Evolutionary conservation across 2,888 invertebrate genomes (phyloP), one percentile per base, ranked within the genome.

Genomic region (Oxyteleia sp.): DNA sequence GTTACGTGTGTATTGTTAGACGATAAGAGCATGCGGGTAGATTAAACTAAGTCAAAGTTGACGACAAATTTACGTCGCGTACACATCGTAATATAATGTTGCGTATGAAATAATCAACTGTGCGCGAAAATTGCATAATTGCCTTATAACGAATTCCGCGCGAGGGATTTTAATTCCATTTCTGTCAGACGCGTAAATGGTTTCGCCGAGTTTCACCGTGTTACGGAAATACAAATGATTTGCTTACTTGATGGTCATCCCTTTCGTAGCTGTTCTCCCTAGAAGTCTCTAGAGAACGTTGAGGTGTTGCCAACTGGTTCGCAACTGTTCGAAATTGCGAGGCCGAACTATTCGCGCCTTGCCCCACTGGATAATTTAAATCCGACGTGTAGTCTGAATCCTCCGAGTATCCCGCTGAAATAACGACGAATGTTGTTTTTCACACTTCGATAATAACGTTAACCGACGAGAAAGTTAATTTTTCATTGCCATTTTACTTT

Each of bases 221-320:
- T n/a, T 15, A 5, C 18, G 20, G 29, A 47, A 63, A 55, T 75
- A 64, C 13, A 74, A 66, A 75, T 63, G 23, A 71, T 68, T 55
- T 32, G 61, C 61, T 63, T 85, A 93, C 93, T 90, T 95, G 95
- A 90, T 95, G n/a, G n/a, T n/a, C n/a, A n/a, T n/a, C n/a, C n/a
- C n/a, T n/a, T n/a, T n/a, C n/a, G n/a, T n/a, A n/a, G n/a, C n/a
- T n/a, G n/a, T n/a, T n/a, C n/a, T n/a, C n/a, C n/a, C n/a, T n/a
- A n/a, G n/a, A n/a, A n/a, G n/a, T n/a, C n/a, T n/a, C n/a, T n/a
- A n/a, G n/a, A n/a, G n/a, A n/a, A n/a, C n/a, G n/a, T n/a, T n/a
- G n/a, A n/a, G n/a, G n/a, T n/a, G n/a, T n/a, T n/a, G n/a, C n/a
- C n/a, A n/a, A n/a, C n/a, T n/a, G n/a, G n/a, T n/a, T n/a, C n/a